Conservation (phyloP, 1,140 invertebrate genomes). For the Papilio machaon region DNA sequence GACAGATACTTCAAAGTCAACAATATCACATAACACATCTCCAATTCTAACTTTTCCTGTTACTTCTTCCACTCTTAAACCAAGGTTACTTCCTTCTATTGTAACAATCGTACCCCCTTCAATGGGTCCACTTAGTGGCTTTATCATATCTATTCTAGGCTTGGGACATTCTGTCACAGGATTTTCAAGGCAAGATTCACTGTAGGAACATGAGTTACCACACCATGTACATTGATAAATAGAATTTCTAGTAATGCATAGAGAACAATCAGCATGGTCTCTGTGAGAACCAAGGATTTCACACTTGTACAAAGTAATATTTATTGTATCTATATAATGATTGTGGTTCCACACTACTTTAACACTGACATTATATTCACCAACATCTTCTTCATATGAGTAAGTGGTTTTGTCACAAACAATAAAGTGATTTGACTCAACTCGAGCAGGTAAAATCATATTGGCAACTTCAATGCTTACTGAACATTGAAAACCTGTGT, state of each 20-base stretch:
- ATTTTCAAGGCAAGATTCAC: constrained; percentile 89
- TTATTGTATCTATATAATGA: constrained; percentile 95
- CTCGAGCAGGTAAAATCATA: constrained; percentile 92
- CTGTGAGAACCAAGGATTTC: constrained; percentile 95
- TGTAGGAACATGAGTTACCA: constrained; percentile 92
- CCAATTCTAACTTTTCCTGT: constrained; percentile 95
- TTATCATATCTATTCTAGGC: constrained; percentile 97
- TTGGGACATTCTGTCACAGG: constrained; percentile 93
- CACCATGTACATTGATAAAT: constrained; percentile 97
- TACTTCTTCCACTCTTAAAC: constrained; percentile 94
- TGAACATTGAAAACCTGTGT: constrained; percentile 94
- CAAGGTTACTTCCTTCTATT: constrained; percentile 97
- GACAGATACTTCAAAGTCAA: constrained; percentile 95
- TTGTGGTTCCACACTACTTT: constrained; percentile 96
- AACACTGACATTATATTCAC: constrained; percentile 94
- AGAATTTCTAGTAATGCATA: constrained; percentile 94
- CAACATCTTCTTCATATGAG: constrained; percentile 92
- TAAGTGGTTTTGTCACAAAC: constrained; percentile 96
- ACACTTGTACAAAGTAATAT: constrained; percentile 96
- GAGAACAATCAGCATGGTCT: constrained; percentile 95
- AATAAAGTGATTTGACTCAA: constrained; percentile 91
- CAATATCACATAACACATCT: constrained; percentile 92
- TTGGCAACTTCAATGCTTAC: constrained; percentile 95
- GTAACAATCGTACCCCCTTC: constrained; percentile 98
- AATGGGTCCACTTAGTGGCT: constrained; percentile 95